Conservation (phyloP, 2,113 vertebrate species). For the Silurus meridionalis region DNA sequence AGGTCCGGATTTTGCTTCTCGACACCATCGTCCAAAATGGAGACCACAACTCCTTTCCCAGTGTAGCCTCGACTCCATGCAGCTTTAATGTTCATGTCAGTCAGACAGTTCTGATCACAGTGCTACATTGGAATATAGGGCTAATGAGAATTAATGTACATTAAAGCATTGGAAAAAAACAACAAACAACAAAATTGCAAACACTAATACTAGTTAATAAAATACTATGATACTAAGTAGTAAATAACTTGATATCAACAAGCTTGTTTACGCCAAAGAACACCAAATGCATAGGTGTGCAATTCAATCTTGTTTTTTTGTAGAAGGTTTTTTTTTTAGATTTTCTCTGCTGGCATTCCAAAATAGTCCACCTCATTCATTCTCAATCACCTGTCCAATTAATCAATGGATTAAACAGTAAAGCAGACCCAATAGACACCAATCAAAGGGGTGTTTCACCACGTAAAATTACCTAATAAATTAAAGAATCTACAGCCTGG, state of each 20-base stretch:
- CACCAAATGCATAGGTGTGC: not conserved
- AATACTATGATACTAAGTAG: too few relatives aligned
- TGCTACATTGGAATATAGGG: conserved; percentile 69
- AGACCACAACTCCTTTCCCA: conserved; percentile 91
- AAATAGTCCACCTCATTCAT: not conserved
- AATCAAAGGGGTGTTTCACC: not conserved
- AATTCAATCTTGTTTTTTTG: not conserved
- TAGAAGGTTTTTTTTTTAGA: not conserved
- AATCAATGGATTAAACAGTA: not conserved
- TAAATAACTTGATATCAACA: not conserved
- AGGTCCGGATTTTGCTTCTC: conserved; percentile 90
- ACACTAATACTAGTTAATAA: too few relatives aligned
- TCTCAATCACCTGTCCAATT: not conserved
- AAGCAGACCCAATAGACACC: not conserved
- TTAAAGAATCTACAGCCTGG: not conserved
- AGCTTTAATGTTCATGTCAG: conserved; percentile 88
- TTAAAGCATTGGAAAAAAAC: too few relatives aligned
- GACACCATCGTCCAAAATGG: conserved; percentile 92
- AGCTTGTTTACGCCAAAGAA: not conserved
- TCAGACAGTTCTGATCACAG: conserved; percentile 84
- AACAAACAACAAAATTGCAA: too few relatives aligned
- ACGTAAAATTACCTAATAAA: not conserved
- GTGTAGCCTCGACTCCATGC: conserved; percentile 94
- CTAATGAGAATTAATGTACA: not conserved
- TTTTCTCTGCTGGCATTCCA: not conserved